phyloP scores from a whole-genome alignment of 92 coral and sea anemone species.

The Paragorgia papillata region DNA sequence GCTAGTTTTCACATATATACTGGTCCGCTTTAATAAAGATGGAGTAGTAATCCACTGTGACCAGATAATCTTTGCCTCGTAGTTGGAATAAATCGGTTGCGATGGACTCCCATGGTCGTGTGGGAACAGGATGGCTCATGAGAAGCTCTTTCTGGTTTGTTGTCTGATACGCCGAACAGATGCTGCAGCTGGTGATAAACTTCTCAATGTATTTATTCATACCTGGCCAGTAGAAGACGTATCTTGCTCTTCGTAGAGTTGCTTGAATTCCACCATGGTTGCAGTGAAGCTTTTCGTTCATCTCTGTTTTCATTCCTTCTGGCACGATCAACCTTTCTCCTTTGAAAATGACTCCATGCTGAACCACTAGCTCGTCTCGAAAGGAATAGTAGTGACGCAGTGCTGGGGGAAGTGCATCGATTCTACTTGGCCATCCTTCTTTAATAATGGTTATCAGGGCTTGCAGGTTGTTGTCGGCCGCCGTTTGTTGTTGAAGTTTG shows the following conservation, averaged over 20 bases:
- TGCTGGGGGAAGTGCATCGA: background rate
- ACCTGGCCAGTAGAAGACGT: conserved; percentile 23
- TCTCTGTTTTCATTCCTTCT: background rate
- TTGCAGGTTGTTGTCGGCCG: conserved; percentile 8
- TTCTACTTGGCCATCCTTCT: conserved; percentile 18
- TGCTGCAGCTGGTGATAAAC: conserved; percentile 17
- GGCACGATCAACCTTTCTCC: conserved; percentile 6
- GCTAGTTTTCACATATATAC: conserved; percentile 1
- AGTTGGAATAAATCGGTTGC: conserved; percentile 11
- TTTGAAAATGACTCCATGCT: conserved; percentile 17
- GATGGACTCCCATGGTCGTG: conserved; percentile 15
- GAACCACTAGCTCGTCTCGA: conserved; percentile 12
- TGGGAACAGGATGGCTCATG: conserved; percentile 15
- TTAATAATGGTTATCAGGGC: background rate
- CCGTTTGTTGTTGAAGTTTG: conserved; percentile 12
- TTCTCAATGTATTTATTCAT: conserved; percentile 18
- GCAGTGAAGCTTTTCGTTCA: conserved; percentile 13
- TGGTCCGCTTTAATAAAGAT: conserved; percentile 19
- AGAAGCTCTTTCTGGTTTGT: conserved; percentile 20
- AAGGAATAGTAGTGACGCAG: conserved; percentile 5
- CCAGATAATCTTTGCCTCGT: conserved; percentile 11
- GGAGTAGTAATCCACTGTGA: conserved; percentile 17
- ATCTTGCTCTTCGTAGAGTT: conserved; percentile 8
- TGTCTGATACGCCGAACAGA: conserved; percentile 1
- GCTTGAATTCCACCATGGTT: conserved; percentile 19